A percentile compares a stretch with the other conserved stretches of the same genome.
Evolutionary conservation across 37 sponge, comb jelly and placozoan species (phyloP).

Genomic region (Halichondria panicea): DNA sequence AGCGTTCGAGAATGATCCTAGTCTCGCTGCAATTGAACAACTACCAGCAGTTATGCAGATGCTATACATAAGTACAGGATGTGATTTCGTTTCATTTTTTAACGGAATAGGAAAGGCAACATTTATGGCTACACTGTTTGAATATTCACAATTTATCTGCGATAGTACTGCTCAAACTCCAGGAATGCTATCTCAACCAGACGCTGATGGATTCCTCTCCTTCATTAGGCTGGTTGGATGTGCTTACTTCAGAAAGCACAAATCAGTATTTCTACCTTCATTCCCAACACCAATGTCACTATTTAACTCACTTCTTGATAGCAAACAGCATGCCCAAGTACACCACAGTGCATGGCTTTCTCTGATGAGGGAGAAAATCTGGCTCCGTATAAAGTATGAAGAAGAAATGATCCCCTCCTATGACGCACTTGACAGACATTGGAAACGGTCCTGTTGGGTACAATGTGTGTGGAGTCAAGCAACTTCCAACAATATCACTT

Average conservation of each 20-base stretch:
- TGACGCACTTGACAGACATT: neutral
- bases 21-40: neutral
- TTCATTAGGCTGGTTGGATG: neutral
- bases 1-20: constrained; percentile 7
- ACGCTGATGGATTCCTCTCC: constrained; percentile 1
- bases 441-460: constrained; percentile 1
- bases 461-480: neutral
- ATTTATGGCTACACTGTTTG: neutral
- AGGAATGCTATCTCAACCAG: neutral
- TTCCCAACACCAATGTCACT: neutral
- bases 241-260: constrained; percentile 5
- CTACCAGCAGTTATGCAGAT: neutral
- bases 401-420: neutral
- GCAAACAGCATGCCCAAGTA: too few species aligned
- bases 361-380: neutral
- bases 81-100: constrained; percentile 11
- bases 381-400: neutral
- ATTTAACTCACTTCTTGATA: neutral
- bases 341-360: neutral
- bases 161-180: neutral
- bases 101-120: neutral
- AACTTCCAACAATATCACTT: neutral
- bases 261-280: neutral
- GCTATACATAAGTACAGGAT: neutral
- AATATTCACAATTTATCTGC: neutral